Evolutionary conservation across 2,797 vertebrate genomes (phyloP), one percentile per base, ranked within the genome.

Genomic region (Premnoplex brunnescens): DNA sequence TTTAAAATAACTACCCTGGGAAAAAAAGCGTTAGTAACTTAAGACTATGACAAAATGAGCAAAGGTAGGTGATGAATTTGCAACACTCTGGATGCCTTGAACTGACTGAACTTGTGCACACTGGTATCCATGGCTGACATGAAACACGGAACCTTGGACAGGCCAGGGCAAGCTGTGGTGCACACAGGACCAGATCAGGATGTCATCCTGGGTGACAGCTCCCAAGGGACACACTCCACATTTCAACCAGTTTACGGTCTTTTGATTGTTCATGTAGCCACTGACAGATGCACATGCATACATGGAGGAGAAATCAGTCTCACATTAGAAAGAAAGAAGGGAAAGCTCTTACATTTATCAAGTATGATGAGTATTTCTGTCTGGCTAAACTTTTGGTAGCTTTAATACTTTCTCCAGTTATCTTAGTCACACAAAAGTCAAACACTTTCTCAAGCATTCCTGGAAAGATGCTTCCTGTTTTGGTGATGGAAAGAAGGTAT

Each of bases 381-480:
- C 82, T 68, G 60, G 39, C 8, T 83, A 88, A 89, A 83, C 19
- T 36, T 88, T 44, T 83, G 9, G 58, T 64, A 52, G 46, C 48
- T 85, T 75, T 80, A 89, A 93, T 81, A 66, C n/a, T 91, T 94
- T 89, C 81, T 67, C 63, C 91, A 73, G 82, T 91, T 93, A 91
- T 85, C 54, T 93, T 66, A 92, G 87, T 69, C 43, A 81, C 64
- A 93, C 37, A 69, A 67, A 88, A 88, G 69, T 68, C 85, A 83
- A 92, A 93, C 44, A 19, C 48, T 90, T 95, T 85, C 88, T 59
- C 92, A 93, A 79, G 69, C 69, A 73, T 94, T 91, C 91, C 85
- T 92, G 59, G 92, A 96, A 95, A 95, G 92, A 94, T 72, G 82
- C 32, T 94, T 96, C 92, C 92, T 96, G 89, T 91, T 92, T 85